Conservation (phyloP, 2,888 invertebrate genomes). For the Thereva nobilitata region DNA sequence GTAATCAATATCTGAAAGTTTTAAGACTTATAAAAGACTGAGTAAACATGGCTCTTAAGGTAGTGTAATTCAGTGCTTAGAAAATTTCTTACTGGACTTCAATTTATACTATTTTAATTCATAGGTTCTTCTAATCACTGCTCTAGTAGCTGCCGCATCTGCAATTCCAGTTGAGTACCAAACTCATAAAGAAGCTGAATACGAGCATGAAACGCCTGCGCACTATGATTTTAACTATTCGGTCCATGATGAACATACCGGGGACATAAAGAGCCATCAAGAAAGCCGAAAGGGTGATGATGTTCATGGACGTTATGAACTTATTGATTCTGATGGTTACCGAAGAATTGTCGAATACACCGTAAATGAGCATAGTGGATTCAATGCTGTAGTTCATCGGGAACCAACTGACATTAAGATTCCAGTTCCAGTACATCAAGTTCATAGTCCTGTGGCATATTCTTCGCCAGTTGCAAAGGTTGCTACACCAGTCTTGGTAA, state of each 20-base stretch:
- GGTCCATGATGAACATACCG: conserved; percentile 55
- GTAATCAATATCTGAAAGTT: too few relatives aligned
- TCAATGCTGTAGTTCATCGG: conserved; percentile 58
- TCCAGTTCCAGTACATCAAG: conserved; percentile 28
- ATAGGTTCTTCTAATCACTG: too few relatives aligned
- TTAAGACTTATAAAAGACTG: too few relatives aligned
- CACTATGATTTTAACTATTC: conserved; percentile 54
- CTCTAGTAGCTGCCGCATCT: too few relatives aligned
- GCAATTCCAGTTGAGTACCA: too few relatives aligned
- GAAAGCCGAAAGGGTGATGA: conserved; percentile 57
- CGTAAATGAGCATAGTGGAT: conserved; percentile 57
- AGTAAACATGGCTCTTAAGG: too few relatives aligned
- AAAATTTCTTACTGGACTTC: too few relatives aligned
- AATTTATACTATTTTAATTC: too few relatives aligned
- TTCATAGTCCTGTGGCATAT: neutral
- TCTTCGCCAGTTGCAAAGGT: neutral
- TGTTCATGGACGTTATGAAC: conserved; percentile 57
- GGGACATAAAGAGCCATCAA: conserved; percentile 56
- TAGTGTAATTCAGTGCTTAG: too few relatives aligned
- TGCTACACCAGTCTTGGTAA: neutral
- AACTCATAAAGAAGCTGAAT: too few relatives aligned
- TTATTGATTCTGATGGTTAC: conserved; percentile 57
- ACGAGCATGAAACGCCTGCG: conserved; percentile 47
- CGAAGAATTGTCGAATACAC: conserved; percentile 58
- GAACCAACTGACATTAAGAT: conserved; percentile 44